Conservation (phyloP, 2,113 vertebrate genomes). For the Nerophis lumbriciformis region DNA sequence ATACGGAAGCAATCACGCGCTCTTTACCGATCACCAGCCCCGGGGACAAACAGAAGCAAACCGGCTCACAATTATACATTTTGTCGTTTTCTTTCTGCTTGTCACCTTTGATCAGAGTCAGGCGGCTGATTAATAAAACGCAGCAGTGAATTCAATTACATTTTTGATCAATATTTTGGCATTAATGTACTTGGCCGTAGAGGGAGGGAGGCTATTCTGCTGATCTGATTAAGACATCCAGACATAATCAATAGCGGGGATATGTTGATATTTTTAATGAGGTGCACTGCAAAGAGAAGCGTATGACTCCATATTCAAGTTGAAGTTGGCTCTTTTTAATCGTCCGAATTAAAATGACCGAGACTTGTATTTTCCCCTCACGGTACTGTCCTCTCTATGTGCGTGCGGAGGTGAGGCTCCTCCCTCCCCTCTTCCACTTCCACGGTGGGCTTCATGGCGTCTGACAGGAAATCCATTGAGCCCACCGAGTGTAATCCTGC, state of each 20-base stretch:
- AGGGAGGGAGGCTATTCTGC: constrained; percentile 49
- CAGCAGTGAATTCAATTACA: constrained; percentile 50
- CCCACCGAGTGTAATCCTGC: constrained; percentile 57
- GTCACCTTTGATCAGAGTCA: constrained; percentile 66
- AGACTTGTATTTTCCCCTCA: background rate
- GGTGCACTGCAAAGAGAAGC: constrained; percentile 18
- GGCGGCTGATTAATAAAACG: constrained; percentile 50
- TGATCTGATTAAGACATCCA: constrained; percentile 69
- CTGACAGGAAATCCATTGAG: constrained; percentile 65
- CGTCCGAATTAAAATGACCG: background rate
- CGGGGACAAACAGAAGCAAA: constrained; percentile 32
- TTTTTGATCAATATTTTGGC: constrained; percentile 65
- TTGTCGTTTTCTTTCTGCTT: constrained; percentile 52
- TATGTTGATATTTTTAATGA: constrained; percentile 68
- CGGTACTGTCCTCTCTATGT: too few relatives aligned
- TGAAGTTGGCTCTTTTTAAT: background rate
- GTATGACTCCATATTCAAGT: constrained; percentile 12
- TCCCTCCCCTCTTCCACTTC: constrained; percentile 24
- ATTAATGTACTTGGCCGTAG: constrained; percentile 58
- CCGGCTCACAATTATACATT: constrained; percentile 40
- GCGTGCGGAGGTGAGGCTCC: constrained; percentile 20
- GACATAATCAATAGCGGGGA: constrained; percentile 68
- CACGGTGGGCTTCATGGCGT: constrained; percentile 46
- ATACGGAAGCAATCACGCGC: constrained; percentile 69
- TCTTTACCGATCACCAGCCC: constrained; percentile 63